Base-by-base conservation (phyloP, 2,888 invertebrate genomes). In the Hypomecis punctinalis region DNA sequence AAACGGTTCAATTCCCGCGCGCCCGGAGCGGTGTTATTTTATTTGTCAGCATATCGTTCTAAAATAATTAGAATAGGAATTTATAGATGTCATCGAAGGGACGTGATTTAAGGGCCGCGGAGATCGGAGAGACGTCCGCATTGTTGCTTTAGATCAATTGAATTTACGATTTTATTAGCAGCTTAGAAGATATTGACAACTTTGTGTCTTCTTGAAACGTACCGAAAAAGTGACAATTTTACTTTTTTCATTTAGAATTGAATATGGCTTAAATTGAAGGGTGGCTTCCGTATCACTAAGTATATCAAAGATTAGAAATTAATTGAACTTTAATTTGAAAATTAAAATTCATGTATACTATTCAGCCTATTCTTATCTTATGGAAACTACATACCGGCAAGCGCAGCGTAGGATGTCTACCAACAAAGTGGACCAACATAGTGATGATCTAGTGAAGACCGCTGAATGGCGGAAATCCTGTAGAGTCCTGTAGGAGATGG, bases 61-160 rank as follows among this genome's bases (percentile, higher is more conserved):
- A 70, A 84, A 86, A 89, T 90, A 91, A 91, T 91, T 90, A 87
- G 85, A 85, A 83, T 76, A 73, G 77, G 83, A 88, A 91, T 91
- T 91, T 91, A 91, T 91, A 80, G 91, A 84, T 88, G 90, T 88
- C 89, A 87, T 87, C 83, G 82, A 76, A 53, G 74, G 71, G 73
- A 69, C 74, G 81, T 87, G 87, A 90, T 89, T 91, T 89, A 88
- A 75, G 74, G 77, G 75, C 68, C 66, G 67, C 68, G 66, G 63
- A 66, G 56, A 66, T 74, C 63, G 73, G 68, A 70, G 69, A 58
- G 73, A 23, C 78, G 76, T 85, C 84, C 81, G 79, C 77, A 80
- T 85, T 85, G 83, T 83, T 83, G 82, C 75, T 79, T 84, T 80
- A 78, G 75, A 77, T 74, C 73, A 67, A 70, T 78, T 69, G 69